Evolutionary conservation across 2,888 invertebrate species (phyloP), one percentile per base, ranked within the genome.

Genomic region (Pardosa pseudoannulata): DNA sequence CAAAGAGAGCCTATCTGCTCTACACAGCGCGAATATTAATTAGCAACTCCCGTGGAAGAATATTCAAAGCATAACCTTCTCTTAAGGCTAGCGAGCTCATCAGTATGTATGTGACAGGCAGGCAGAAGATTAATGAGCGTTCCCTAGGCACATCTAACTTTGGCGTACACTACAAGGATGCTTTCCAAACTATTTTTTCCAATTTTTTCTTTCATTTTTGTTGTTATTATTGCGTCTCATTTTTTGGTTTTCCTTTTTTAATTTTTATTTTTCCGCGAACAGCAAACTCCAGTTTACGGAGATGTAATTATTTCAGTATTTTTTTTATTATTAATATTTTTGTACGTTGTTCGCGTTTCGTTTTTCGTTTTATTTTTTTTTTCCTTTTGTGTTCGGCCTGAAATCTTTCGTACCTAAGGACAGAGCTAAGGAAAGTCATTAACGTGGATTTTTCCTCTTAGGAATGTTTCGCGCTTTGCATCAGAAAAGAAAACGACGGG

Each of bases 1-100:
- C 73, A 36, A 73, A 80, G 79, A 46, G 68, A 75, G 74, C 71
- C 74, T 79, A 86, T 86, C 85, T 86, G 73, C 85, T 79, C 79
- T 79, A 86, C 85, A 68, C 85, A 86, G 85, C 41, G 32, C 79
- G 85, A 86, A 86, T 86, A 86, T 86, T 79, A 86, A 86, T 86
- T 86, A 86, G 85, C 85, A 32, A 74, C 62, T 73, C 68, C 73
- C 46, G 68, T 70, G 29, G 74, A 79, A 79, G 79, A 74, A 74
- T 86, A 79, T 86, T 74, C 85, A 86, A 73, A 79, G 74, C 79
- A 86, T 86, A 79, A 56, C 78, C 83, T 78, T 78, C 78, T 79
- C 85, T 73, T 72, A 81, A 75, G 67, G 74, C 68, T 67, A 64
- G 70, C 74, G 11, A 64, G 62, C 79, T 86, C 85, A 86, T 86